Evolutionary conservation across 1,140 invertebrate genomes (phyloP).

Genomic region (Tetraneura akinire): DNA sequence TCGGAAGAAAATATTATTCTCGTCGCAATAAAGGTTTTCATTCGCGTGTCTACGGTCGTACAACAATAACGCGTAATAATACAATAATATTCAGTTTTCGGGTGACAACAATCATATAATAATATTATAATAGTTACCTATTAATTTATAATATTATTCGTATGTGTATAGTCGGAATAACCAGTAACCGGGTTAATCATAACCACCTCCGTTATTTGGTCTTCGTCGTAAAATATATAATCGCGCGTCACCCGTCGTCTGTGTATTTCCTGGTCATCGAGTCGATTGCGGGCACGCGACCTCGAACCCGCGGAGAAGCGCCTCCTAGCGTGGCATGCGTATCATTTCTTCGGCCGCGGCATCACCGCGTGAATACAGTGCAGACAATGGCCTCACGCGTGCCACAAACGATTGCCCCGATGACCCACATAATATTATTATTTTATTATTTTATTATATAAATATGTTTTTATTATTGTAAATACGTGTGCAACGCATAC

Average conservation of each 20-base stretch:
- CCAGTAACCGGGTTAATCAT: conserved; percentile 21
- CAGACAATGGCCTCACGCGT: background rate
- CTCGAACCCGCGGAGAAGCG: background rate
- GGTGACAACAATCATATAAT: no score
- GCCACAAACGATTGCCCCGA: conserved; percentile 16
- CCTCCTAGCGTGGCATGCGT: background rate
- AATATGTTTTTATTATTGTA: background rate
- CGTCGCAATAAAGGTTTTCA: no score
- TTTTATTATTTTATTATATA: no score
- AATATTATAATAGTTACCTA: no score
- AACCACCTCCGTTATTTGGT: background rate
- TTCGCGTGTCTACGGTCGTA: no score
- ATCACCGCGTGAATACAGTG: background rate
- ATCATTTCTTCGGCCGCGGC: background rate
- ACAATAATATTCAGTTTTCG: no score
- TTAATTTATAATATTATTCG: no score
- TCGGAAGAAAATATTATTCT: no score
- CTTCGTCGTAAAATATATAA: background rate
- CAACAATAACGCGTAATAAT: no score
- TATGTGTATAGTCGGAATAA: background rate
- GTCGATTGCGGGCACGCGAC: background rate
- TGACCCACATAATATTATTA: conserved; percentile 17
- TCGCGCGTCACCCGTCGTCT: background rate
- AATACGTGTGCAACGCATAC: no score
- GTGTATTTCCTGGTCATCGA: background rate